Evolutionary conservation across 1,140 invertebrate genomes (phyloP).

Genomic region (Sycobia sp.): DNA sequence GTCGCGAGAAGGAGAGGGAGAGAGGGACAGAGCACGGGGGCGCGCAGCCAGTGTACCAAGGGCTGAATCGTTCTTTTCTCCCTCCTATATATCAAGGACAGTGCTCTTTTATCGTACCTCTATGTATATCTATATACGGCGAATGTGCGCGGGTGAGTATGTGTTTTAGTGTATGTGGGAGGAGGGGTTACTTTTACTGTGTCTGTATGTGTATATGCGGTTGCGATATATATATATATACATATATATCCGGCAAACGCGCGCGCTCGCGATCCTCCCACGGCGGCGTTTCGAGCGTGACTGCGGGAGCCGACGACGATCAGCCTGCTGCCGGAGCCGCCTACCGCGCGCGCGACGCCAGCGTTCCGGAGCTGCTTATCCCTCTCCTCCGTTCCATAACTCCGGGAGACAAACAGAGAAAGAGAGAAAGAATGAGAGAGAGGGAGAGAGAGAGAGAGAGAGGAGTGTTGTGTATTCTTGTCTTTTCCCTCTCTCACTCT

Average conservation of each 20-base stretch:
- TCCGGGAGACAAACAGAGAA: too few species aligned
- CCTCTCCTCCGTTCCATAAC: too few species aligned
- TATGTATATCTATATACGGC: background rate
- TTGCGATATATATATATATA: too few species aligned
- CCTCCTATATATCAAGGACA: background rate
- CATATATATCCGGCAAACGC: background rate
- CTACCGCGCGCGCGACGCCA: background rate
- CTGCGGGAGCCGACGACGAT: slow-evolving; percentile 38
- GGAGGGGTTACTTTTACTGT: background rate
- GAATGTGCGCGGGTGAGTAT: background rate
- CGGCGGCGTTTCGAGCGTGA: slow-evolving; percentile 52
- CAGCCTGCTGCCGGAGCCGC: background rate
- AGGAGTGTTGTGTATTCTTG: too few species aligned
- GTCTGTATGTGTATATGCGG: background rate
- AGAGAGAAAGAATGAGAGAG: too few species aligned
- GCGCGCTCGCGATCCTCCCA: slow-evolving; percentile 40
- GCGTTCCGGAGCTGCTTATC: too few species aligned
- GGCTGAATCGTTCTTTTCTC: background rate
- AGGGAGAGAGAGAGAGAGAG: too few species aligned
- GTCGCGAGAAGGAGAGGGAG: too few species aligned
- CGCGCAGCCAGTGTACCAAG: background rate
- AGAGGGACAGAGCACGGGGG: background rate
- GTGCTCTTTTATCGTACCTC: background rate
- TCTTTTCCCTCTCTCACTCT: background rate
- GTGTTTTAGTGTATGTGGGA: background rate